phyloP scores from a whole-genome alignment of 2,888 invertebrate species.

The Chrysolina americana region DNA sequence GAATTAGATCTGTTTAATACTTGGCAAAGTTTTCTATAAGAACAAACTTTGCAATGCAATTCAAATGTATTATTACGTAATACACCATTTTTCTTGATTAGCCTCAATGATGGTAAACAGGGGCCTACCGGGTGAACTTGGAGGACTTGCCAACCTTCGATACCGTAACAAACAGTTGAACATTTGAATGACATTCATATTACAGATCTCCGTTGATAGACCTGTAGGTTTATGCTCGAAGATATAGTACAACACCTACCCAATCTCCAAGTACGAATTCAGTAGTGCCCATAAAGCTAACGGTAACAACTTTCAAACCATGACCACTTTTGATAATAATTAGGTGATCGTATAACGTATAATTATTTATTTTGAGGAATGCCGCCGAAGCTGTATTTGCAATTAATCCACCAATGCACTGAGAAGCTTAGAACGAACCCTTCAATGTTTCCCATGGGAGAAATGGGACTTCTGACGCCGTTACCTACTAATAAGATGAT shows the following conservation, averaged over 20 bases:
- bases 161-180: slow-evolving; percentile 93
- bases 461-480: slow-evolving; percentile 62
- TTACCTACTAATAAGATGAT: too few relatives aligned
- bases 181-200: slow-evolving; percentile 91
- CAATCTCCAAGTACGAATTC: slow-evolving; percentile 95
- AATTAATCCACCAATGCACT: slow-evolving; percentile 68
- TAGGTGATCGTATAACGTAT: slow-evolving; percentile 90
- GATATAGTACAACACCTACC: slow-evolving; percentile 96
- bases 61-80: too few relatives aligned
- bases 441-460: slow-evolving; percentile 64
- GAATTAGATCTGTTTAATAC: too few relatives aligned
- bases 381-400: slow-evolving; percentile 70
- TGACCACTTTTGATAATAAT: slow-evolving; percentile 91
- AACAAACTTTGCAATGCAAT: too few relatives aligned
- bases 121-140: slow-evolving; percentile 72
- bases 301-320: slow-evolving; percentile 89
- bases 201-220: slow-evolving; percentile 95
- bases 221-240: slow-evolving; percentile 96
- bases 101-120: too few relatives aligned
- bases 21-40: too few relatives aligned
- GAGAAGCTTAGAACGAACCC: slow-evolving; percentile 61
- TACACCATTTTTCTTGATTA: too few relatives aligned
- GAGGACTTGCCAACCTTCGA: slow-evolving; percentile 92
- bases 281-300: slow-evolving; percentile 89
- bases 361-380: slow-evolving; percentile 72